A percentile compares a stretch with the other conserved stretches of the same genome.
phyloP scores from a whole-genome alignment of 2,888 invertebrate genomes.

The Pardosa pseudoannulata region DNA sequence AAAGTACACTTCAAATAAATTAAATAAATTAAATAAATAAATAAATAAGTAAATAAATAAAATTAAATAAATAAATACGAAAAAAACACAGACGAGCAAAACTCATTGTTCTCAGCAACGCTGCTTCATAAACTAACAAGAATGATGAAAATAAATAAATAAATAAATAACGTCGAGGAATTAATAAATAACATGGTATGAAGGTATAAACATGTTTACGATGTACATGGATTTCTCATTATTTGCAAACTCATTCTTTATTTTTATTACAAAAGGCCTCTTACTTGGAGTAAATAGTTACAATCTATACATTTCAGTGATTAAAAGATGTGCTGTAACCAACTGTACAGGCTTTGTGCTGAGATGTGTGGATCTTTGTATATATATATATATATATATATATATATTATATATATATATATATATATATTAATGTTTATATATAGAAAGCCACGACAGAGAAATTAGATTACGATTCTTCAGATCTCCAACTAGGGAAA shows the following conservation, averaged over 20 bases:
- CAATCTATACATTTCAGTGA: slow-evolving; percentile 47
- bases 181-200: slow-evolving; percentile 8
- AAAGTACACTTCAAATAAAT: slow-evolving; percentile 55
- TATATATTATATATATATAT: too few species aligned
- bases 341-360: slow-evolving; percentile 66
- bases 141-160: not conserved
- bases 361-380: not conserved
- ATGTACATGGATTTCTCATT: not conserved
- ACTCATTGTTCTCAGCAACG: not conserved
- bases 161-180: not conserved
- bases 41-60: slow-evolving; percentile 43
- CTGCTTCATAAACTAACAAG: not conserved
- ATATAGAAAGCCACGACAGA: slow-evolving; percentile 13
- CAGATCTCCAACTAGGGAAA: too few species aligned
- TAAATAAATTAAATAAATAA: slow-evolving; percentile 53
- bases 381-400: too few species aligned
- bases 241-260: not conserved
- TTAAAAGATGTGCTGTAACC: slow-evolving; percentile 55
- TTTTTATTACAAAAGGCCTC: slow-evolving; percentile 50
- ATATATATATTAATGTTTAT: too few species aligned
- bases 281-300: slow-evolving; percentile 35
- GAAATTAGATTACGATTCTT: slow-evolving; percentile 25
- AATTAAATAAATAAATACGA: slow-evolving; percentile 20
- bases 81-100: slow-evolving; percentile 20
- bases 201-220: not conserved